Base-by-base conservation (phyloP, 2,888 invertebrate species). In the Ypsolopha scabrella region DNA sequence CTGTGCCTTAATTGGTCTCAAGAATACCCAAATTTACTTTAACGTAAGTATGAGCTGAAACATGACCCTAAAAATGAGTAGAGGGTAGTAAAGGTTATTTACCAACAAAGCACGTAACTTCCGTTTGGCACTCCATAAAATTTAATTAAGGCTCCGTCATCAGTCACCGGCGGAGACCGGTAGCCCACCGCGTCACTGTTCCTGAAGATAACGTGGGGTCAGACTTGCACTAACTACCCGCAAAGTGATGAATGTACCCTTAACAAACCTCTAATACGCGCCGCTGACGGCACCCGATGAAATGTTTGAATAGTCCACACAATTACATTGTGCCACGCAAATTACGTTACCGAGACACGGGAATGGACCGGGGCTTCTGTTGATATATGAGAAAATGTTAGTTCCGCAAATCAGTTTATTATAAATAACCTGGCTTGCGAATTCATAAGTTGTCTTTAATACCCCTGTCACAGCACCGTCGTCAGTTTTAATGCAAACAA, bases 81-180 rank as follows among this genome's bases (percentile, higher is more conserved):
- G 24, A 24, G 24, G 4, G 24, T 24, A 24, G 4, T 4, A 24
- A 24, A 24, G 2, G 2, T 4, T 24, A 24, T 24, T 24, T 24
- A 24, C 24, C 24, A 24, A 24, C 24, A 24, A 24, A 24, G 24
- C 4, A 24, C 4, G 24, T 24, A 38, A n/a, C 3, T 10, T 2
- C 38, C 6, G n/a, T 46, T 46, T 34, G 11, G 34, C 7, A 35
- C 46, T 36, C 36, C 70, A 78, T 80, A 75, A 83, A 85, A 85
- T 85, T 79, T 83, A 85, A 86, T 86, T 86, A 85, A 82, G 69
- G 71, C 67, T 51, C 24, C 72, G 81, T 83, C 82, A 86, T 86
- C 85, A 83, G 85, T 86, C 85, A 86, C 79, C 58, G 64, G 52
- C 65, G 67, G 73, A 71, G 63, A 60, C 63, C 67, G 68, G 76